These are phyloP conservation scores for Zosterops borbonicus DNA, from an alignment of 2,113 vertebrate genomes.

Conservation along the genomic window DNA sequence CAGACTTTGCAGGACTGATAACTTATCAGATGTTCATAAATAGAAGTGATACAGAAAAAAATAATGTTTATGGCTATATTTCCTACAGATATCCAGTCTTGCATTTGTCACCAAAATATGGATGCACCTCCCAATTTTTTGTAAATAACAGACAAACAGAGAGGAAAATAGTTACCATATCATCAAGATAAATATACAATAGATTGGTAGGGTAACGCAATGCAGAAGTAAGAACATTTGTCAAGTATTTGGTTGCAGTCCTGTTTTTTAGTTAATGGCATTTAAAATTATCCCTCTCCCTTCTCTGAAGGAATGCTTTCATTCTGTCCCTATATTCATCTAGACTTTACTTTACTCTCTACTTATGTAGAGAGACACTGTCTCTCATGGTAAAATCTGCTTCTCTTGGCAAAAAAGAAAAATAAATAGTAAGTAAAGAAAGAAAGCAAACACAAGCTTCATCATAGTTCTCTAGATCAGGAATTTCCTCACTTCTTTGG, in stretches of 20 bases:
- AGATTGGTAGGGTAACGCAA: not conserved
- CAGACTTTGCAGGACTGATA: not conserved
- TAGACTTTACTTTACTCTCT: not conserved
- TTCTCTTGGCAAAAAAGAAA: not conserved
- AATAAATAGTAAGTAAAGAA: not conserved
- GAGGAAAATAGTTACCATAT: not conserved
- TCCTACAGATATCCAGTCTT: not conserved
- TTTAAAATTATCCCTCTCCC: not conserved
- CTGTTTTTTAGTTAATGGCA: not conserved
- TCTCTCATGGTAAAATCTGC: not conserved
- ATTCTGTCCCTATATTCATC: accelerated
- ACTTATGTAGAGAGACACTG: not conserved
- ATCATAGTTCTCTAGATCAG: not conserved
- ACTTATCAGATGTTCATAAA: not conserved
- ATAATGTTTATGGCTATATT: not conserved
- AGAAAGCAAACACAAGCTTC: not conserved
- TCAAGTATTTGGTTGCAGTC: not conserved
- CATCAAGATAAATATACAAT: not conserved
- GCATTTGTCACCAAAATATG: not conserved
- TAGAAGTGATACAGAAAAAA: not conserved
- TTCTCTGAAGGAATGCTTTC: not conserved
- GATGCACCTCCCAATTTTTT: not conserved
- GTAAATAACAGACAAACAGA: not conserved
- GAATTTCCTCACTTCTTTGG: not conserved
- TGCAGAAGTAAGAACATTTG: not conserved